Conservation (phyloP, 2,888 invertebrate genomes). For the Drosophila silvestris region DNA sequence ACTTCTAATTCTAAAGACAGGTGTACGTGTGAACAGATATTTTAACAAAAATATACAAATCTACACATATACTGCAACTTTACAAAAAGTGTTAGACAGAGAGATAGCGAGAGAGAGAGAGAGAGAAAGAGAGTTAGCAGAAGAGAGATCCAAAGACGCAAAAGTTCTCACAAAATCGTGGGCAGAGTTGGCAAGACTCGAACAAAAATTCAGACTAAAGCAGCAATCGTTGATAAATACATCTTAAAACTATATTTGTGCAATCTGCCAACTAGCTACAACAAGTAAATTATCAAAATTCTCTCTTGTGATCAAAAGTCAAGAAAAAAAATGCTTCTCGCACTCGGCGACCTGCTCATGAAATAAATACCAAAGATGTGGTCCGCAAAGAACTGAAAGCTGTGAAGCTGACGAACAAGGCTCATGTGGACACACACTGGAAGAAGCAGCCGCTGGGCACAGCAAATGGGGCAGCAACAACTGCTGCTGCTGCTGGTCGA, state of each 20-base stretch:
- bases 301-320: neutral
- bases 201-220: neutral
- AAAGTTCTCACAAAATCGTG: neutral
- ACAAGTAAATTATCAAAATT: neutral
- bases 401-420: conserved; percentile 80
- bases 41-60: neutral
- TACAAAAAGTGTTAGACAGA: neutral
- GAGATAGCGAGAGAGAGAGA: neutral
- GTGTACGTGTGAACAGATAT: neutral
- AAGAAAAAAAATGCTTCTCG: too few species aligned
- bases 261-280: neutral
- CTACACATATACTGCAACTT: too few species aligned
- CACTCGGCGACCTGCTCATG: conserved; percentile 55
- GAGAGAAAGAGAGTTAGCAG: neutral
- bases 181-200: neutral
- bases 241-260: neutral
- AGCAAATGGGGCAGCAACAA: neutral
- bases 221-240: neutral
- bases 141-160: neutral
- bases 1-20: neutral
- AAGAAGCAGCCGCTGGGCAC: neutral
- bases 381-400: conserved; percentile 79
- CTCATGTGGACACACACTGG: conserved; percentile 83
- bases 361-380: conserved; percentile 70
- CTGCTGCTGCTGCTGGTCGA: conserved; percentile 10